Percentiles rank a stretch among this genome's conserved stretches.
phyloP scores from a whole-genome alignment of 2,113 vertebrate species.

The Polyodon spathula region DNA sequence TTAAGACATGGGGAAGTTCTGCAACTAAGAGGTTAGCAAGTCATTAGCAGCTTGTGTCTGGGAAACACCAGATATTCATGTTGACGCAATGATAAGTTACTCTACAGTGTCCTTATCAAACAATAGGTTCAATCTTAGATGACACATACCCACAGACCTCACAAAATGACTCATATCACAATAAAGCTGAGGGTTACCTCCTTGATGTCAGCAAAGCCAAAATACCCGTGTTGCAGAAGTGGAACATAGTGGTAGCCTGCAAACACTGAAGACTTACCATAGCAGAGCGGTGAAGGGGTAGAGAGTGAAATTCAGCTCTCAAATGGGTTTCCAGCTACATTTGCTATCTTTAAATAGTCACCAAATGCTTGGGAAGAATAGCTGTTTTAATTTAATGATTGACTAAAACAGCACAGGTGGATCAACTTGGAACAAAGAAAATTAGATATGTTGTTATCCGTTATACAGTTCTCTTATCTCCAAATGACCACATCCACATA shows the following conservation, averaged over 20 bases:
- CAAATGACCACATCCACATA: too few species aligned
- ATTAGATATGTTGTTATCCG: too few species aligned
- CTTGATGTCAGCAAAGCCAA: background rate
- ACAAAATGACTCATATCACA: background rate
- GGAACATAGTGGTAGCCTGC: background rate
- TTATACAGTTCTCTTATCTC: too few species aligned
- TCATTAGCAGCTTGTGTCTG: background rate
- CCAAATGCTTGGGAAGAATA: too few species aligned
- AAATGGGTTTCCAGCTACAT: too few species aligned
- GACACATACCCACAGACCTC: background rate
- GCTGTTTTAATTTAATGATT: too few species aligned
- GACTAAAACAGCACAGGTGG: too few species aligned
- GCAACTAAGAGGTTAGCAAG: background rate
- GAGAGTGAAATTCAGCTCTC: too few species aligned
- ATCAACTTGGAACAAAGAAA: too few species aligned
- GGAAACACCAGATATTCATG: background rate
- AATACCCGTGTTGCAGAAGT: background rate
- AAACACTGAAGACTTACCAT: background rate
- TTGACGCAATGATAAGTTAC: background rate
- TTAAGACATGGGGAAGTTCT: background rate
- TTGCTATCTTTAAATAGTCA: too few species aligned
- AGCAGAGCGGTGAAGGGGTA: background rate
- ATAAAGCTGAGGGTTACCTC: background rate
- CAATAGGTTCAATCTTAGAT: background rate
- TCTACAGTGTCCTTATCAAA: background rate